Evolutionary conservation across 1,140 invertebrate species (phyloP), one percentile per base, ranked within the genome.

Genomic region (Drosophila bocqueti): DNA sequence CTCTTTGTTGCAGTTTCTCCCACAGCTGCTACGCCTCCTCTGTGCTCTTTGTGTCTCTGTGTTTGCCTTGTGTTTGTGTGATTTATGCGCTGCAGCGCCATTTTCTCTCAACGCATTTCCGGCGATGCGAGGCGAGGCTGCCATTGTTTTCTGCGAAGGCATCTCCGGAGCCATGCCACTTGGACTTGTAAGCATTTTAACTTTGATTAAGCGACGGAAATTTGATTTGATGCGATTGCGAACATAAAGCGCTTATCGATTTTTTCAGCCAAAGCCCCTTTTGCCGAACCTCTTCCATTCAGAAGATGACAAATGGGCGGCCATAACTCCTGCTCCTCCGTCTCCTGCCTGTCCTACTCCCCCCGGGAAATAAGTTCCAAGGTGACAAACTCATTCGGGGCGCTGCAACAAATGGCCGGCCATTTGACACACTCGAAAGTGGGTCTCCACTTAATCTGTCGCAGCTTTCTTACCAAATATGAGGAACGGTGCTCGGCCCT

Each of bases 131-230:
- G 18, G 31, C 67, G 31, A 54, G 18, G 31, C 67, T 4, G 36
- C 81, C 60, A 83, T 86, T 87, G 83, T 86, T 83, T 86, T 52
- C 36, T 26, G 34, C 31, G 26, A 46, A 55, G 16, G 43, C 45
- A 47, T 49, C 62, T 65, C 47, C 31, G 45, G 58, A 49, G 68
- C 18, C 49, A 24, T 49, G 46, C 52, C 58, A 64, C 81, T 79
- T 75, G 83, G 54, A 49, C 74, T 62, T 66, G 74, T 86, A 82
- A 75, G 65, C 83, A 75, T 82, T 84, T 84, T 82, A 86, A 79
- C 79, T 71, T 87, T 90, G 84, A 90, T 90, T 90, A 90, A 90
- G 83, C 85, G 59, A 47, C 77, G 81, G 85, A 86, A 86, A 86
- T 83, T 86, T 78, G 83, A 86, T 86, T 86, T 83, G 80, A 67